A percentile compares a stretch with the other conserved stretches of the same genome.
Conservation (phyloP, 2,888 invertebrate species). For the Synanthedon andrenaeformis region DNA sequence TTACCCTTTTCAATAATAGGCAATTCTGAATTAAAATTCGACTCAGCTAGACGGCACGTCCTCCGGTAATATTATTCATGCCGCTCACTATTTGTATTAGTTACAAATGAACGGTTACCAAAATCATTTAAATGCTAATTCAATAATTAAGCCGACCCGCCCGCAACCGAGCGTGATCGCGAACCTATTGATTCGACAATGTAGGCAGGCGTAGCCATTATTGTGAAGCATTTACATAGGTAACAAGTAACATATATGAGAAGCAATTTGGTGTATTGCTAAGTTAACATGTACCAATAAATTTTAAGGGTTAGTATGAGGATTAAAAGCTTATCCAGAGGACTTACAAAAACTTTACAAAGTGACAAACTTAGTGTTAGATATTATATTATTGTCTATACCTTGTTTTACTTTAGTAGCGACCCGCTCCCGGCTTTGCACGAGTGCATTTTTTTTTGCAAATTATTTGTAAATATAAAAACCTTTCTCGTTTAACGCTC, state of each 20-base stretch:
- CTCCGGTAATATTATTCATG: constrained; percentile 49
- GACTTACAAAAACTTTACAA: no score
- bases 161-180: constrained; percentile 47
- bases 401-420: no score
- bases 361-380: no score
- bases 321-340: no score
- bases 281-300: no score
- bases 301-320: no score
- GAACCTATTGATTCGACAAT: constrained; percentile 44
- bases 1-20: background rate
- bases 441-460: no score
- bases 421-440: no score
- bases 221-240: background rate
- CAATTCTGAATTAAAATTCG: constrained; percentile 37
- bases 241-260: background rate
- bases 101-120: constrained; percentile 72
- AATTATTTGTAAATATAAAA: no score
- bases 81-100: constrained; percentile 67
- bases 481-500: no score
- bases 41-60: constrained; percentile 14
- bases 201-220: constrained; percentile 4
- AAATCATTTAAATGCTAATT: constrained; percentile 73
- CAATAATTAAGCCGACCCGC: constrained; percentile 66
- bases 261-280: background rate
- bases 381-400: no score